Evolutionary conservation across 1,140 invertebrate genomes (phyloP).

Genomic region (Tribolium castaneum): DNA sequence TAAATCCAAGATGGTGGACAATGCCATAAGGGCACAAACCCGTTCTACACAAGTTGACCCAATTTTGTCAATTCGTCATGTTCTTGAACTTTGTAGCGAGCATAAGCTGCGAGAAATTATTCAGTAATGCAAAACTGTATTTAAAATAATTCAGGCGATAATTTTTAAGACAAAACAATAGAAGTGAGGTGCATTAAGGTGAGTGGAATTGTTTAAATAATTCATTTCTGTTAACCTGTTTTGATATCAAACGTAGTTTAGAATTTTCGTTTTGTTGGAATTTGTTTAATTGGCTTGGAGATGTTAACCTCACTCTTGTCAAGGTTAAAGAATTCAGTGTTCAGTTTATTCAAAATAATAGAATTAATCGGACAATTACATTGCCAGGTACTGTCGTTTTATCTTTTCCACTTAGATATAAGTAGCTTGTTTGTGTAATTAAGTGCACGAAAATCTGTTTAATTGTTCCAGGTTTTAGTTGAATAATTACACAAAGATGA

Average conservation of each 20-base stretch:
- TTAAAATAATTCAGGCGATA: not conserved
- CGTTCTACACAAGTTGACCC: too few relatives aligned
- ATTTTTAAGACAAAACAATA: not conserved
- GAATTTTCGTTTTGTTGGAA: not conserved
- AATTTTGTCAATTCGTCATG: not conserved
- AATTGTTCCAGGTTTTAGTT: constrained; percentile 19
- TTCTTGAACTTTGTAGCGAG: not conserved
- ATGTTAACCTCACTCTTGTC: not conserved
- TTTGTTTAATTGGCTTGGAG: not conserved
- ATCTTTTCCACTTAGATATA: not conserved
- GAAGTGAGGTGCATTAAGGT: not conserved
- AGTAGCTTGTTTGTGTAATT: not conserved
- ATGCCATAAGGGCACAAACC: not conserved
- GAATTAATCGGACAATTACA: not conserved
- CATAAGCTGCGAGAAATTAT: not conserved
- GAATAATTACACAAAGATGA: constrained; percentile 19
- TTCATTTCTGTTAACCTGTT: not conserved
- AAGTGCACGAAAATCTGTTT: not conserved
- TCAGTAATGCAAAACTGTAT: not conserved
- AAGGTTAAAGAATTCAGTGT: not conserved
- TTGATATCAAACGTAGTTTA: not conserved
- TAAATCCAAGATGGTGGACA: not conserved
- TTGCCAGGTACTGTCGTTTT: not conserved
- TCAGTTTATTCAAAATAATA: not conserved
- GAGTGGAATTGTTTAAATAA: not conserved